Conservation (phyloP, 2,113 vertebrate genomes). For the Campylomormyrus numenius region DNA sequence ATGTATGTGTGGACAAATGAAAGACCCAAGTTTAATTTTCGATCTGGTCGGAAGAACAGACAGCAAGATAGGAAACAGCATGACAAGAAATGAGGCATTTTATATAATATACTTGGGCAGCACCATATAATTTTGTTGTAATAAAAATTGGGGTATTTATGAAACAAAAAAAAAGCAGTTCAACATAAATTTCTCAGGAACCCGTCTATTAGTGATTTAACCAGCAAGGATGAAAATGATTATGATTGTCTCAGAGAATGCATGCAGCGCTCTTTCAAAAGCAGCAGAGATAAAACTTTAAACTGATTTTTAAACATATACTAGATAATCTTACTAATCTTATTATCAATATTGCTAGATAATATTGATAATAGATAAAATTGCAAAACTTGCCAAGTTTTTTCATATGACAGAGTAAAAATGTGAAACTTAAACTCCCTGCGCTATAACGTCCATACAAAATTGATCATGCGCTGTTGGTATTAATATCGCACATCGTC, state of each 20-base stretch:
- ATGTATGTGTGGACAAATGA: background rate
- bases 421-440: background rate
- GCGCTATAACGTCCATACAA: background rate
- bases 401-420: background rate
- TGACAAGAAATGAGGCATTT: too few species aligned
- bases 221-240: background rate
- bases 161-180: too few species aligned
- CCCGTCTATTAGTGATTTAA: background rate
- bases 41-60: background rate
- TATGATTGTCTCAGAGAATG: background rate
- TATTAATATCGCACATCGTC: too few species aligned
- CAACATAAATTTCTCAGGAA: background rate
- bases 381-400: background rate
- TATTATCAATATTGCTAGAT: too few species aligned
- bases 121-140: too few species aligned
- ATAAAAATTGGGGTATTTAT: background rate
- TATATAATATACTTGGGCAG: too few species aligned
- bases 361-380: background rate
- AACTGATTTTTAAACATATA: background rate
- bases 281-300: background rate
- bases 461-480: too few species aligned
- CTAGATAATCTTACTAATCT: background rate
- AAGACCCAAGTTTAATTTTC: background rate
- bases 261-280: background rate
- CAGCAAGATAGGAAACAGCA: too few species aligned